These are phyloP conservation scores for Platypus cylindrus DNA, from an alignment of 2,888 invertebrate genomes.

Conservation along the genomic window DNA sequence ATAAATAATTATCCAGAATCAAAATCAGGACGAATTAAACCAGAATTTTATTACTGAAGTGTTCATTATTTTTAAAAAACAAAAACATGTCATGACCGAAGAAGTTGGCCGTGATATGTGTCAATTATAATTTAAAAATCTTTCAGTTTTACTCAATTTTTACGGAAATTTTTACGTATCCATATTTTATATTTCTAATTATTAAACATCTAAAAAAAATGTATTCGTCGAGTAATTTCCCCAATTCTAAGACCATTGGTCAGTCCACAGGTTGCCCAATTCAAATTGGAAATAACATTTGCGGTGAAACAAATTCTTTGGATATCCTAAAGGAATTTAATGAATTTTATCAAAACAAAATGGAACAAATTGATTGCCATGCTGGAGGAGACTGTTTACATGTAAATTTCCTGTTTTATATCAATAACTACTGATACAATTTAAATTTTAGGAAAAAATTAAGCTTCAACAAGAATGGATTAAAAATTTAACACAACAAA, in stretches of 20 bases:
- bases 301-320: conserved; percentile 33
- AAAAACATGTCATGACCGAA: too few relatives aligned
- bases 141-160: too few relatives aligned
- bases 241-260: conserved; percentile 1
- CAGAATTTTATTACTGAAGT: too few relatives aligned
- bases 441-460: conserved; percentile 51
- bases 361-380: conserved; percentile 42
- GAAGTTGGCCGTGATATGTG: too few relatives aligned
- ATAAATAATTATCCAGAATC: too few relatives aligned
- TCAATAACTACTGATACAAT: too few relatives aligned
- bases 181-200: too few relatives aligned
- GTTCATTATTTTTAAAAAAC: too few relatives aligned
- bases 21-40: too few relatives aligned
- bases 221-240: conserved; percentile 2
- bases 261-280: conserved; percentile 20
- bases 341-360: conserved; percentile 46
- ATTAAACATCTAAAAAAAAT: too few relatives aligned
- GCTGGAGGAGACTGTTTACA: conserved; percentile 34
- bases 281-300: conserved; percentile 20
- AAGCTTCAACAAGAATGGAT: conserved; percentile 53
- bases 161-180: too few relatives aligned
- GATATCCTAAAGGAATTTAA: conserved; percentile 47
- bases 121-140: too few relatives aligned
- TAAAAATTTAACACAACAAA: conserved; percentile 53
- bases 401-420: conserved; percentile 21